Percentiles rank a stretch among this genome's conserved stretches.
These are phyloP conservation scores for Tetraneura akinire DNA, from an alignment of 1,140 invertebrate genomes.

Conservation along the genomic window DNA sequence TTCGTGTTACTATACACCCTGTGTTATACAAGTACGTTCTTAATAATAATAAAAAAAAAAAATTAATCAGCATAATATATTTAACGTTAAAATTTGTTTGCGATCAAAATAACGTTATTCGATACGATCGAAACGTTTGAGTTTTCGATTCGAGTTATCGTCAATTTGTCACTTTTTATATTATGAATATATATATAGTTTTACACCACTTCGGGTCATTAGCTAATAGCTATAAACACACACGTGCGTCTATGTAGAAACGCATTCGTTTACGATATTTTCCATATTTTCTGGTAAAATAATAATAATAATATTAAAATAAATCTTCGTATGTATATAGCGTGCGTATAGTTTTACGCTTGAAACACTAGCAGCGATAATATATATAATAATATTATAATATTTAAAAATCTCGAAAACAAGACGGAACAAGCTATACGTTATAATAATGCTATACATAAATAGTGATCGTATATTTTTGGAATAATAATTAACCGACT, in stretches of 20 bases:
- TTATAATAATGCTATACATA: conserved; percentile 1
- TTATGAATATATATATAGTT: no score
- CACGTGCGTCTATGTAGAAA: neutral
- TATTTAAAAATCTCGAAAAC: neutral
- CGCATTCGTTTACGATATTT: no score
- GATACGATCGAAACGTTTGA: no score
- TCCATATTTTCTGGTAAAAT: no score
- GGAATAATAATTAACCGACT: conserved; percentile 9
- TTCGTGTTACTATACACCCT: no score
- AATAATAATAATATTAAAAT: neutral
- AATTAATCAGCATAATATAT: no score
- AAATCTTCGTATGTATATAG: neutral
- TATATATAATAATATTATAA: neutral
- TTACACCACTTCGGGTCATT: neutral
- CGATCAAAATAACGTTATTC: no score
- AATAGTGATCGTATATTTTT: neutral
- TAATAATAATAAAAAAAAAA: no score
- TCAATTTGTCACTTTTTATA: conserved; percentile 1
- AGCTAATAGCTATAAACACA: no score
- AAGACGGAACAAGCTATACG: neutral
- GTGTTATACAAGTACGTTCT: no score
- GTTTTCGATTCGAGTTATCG: neutral
- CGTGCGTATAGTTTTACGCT: neutral
- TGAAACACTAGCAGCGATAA: conserved; percentile 4
- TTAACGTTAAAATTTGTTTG: no score